Conservation (phyloP, 2,888 invertebrate genomes). For the Amphiduros pacificus region DNA sequence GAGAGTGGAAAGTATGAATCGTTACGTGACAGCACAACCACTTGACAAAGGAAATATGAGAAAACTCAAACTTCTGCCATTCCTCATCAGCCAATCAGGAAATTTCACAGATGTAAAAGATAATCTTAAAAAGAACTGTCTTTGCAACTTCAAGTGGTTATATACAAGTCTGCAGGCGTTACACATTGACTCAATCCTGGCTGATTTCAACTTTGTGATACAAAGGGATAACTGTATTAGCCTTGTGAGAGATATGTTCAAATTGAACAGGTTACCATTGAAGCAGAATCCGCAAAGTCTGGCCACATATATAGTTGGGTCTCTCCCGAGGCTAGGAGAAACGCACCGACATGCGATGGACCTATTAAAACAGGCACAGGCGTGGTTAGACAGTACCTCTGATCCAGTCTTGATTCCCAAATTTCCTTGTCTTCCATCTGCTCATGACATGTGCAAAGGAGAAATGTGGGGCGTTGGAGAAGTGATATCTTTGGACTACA, state of each 20-base stretch:
- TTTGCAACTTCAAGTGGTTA: conserved; percentile 17
- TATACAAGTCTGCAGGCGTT: background rate
- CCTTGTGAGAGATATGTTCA: conserved; percentile 7
- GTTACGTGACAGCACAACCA: conserved; percentile 18
- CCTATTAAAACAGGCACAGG: conserved; percentile 1
- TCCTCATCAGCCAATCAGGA: conserved; percentile 11
- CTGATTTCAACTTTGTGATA: background rate
- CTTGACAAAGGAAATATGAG: conserved; percentile 9
- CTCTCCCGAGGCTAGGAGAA: background rate
- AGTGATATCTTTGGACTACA: conserved; percentile 8
- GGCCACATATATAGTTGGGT: conserved; percentile 9
- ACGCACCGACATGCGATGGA: background rate
- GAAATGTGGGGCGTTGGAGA: conserved; percentile 21
- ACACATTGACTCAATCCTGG: background rate
- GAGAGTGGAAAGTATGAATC: conserved; percentile 12
- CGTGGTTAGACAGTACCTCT: background rate
- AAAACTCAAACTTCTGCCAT: conserved; percentile 18
- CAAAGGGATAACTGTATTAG: conserved; percentile 7
- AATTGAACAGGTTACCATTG: background rate
- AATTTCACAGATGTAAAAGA: conserved; percentile 2
- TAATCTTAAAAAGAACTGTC: conserved; percentile 1
- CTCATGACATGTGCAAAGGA: conserved; percentile 15
- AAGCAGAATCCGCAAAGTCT: background rate
- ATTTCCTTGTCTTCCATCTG: conserved; percentile 22
- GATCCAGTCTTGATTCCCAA: conserved; percentile 16